These are phyloP conservation scores for Sweltsa coloradensis DNA, from an alignment of 1,140 invertebrate genomes.

Conservation along the genomic window DNA sequence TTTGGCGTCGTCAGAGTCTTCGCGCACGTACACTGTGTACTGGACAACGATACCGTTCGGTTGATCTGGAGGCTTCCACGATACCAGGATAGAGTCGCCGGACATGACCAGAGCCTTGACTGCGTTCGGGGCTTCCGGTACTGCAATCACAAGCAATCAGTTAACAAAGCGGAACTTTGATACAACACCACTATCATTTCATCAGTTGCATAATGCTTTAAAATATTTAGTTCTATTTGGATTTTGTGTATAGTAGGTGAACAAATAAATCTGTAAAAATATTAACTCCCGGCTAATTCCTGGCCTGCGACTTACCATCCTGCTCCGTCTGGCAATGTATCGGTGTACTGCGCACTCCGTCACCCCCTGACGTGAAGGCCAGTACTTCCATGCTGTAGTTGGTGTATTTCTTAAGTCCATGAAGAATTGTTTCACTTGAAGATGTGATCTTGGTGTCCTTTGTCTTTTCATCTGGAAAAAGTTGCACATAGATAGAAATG, in stretches of 20 bases:
- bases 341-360: slow-evolving; percentile 79
- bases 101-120: slow-evolving; percentile 90
- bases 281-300: no score
- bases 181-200: not conserved
- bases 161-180: not conserved
- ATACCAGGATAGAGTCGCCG: slow-evolving; percentile 77
- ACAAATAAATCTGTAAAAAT: no score
- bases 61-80: slow-evolving; percentile 82
- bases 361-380: slow-evolving; percentile 89
- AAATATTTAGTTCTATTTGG: no score
- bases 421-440: slow-evolving; percentile 82
- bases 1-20: slow-evolving; percentile 46
- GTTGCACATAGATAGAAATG: no score
- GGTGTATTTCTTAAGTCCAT: slow-evolving; percentile 87
- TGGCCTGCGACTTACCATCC: slow-evolving; percentile 75
- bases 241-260: no score
- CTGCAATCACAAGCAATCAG: slow-evolving; percentile 37
- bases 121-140: slow-evolving; percentile 80
- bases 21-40: slow-evolving; percentile 85
- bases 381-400: slow-evolving; percentile 96
- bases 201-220: no score
- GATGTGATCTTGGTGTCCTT: slow-evolving; percentile 85
- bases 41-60: slow-evolving; percentile 88
- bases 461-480: slow-evolving; percentile 81
- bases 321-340: slow-evolving; percentile 92